phyloP scores from a whole-genome alignment of 2,113 vertebrate species.

The Indicator maculatus region DNA sequence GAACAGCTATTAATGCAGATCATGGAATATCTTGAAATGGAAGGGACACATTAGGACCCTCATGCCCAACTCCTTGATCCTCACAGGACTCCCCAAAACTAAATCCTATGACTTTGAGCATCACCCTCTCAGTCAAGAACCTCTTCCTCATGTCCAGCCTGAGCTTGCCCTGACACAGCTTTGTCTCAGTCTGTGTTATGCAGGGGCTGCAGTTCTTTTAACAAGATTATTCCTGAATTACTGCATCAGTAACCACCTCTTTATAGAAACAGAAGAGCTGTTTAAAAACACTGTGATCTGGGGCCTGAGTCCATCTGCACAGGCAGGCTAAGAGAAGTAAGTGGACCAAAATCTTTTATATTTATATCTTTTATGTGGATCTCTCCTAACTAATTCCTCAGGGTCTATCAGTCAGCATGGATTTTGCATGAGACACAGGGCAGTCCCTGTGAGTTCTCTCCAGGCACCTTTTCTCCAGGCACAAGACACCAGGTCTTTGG shows the following conservation, averaged over 20 bases:
- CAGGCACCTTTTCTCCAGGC: background rate
- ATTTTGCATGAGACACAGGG: background rate
- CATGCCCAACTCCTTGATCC: background rate
- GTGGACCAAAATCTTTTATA: background rate
- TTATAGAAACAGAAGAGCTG: background rate
- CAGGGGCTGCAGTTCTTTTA: background rate
- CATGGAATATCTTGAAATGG: fast-evolving
- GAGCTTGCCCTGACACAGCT: background rate
- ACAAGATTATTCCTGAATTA: background rate
- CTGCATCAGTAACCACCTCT: background rate
- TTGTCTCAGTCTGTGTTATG: background rate
- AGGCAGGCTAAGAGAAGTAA: background rate
- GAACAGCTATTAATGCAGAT: background rate
- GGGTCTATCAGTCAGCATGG: too few relatives aligned
- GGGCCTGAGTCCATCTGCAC: background rate
- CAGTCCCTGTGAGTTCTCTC: background rate
- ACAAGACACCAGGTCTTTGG: background rate
- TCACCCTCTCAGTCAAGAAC: background rate
- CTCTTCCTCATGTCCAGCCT: background rate
- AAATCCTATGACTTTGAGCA: background rate
- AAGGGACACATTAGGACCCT: background rate
- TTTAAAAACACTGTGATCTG: background rate
- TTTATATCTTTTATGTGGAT: background rate
- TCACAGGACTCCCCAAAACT: background rate
- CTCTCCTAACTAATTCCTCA: fast-evolving